Evolutionary conservation across 2,113 vertebrate genomes (phyloP), one percentile per base, ranked within the genome.

Genomic region (Mobula birostris): DNA sequence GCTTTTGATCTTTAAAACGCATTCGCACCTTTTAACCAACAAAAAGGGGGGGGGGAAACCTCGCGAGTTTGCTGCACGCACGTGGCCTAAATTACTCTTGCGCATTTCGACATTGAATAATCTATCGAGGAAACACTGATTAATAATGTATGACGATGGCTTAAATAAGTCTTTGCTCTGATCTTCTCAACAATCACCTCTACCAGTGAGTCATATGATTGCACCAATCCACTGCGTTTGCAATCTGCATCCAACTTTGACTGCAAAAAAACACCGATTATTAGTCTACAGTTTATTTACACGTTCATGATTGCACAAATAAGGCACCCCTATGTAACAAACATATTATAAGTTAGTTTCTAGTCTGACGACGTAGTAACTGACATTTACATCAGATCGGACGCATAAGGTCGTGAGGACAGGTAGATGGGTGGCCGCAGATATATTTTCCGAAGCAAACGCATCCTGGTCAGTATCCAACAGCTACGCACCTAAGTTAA

Each of bases 211-310:
- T 93, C 90, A 93, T 93, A 74, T 74, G 90, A 72, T 93, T 93
- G 90, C 90, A 93, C 66, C 90, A 93, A 27, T 93, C 90, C 66
- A 93, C 36, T 93, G 90, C 90, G 90, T 74, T 93, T 21, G 68
- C n/a, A 93, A 93, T 93, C 90, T n/a, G 17, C 4, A 5, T 74
- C 90, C 90, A 93, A 93, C 90, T 93, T 93, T 72, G 90, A 93
- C 68, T 21, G 68, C 68, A 93, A 66, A 92, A 40, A 32, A 27
- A 58, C 17, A n/a, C 29, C 24, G 12, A 70, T 74, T 40, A 48
- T 48, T 74, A 40, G 36, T 40, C 32, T 48, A 19, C 40, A 72
- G 36, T 17, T 40, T 74, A 27, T 70, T 29, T 70, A n/a, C 24
- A 56, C 85, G 14, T 24, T 63, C 15, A 2, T 11, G 72, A 74